Base-by-base conservation (phyloP, 2,797 vertebrate genomes). In the Phoebastria nigripes region DNA sequence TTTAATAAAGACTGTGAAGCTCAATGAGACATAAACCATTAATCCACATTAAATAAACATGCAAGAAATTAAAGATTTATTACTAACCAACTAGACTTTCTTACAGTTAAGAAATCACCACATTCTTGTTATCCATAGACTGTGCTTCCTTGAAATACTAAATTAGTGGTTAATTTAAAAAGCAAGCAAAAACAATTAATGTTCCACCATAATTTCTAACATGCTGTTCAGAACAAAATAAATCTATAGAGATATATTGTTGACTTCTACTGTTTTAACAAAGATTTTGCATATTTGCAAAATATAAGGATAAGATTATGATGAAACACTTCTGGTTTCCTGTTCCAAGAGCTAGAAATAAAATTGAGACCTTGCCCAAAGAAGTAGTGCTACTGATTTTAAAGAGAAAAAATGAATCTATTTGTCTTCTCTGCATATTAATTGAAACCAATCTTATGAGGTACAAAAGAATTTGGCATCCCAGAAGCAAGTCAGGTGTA, bases 11-110 rank as follows among this genome's bases (percentile, higher is more conserved):
- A 42, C 56, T 82, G 22, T 78, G 61, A 80, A 71, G 81, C 33
- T 95, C 82, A 74, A 28, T 67, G 46, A 91, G 59, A 87, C 76
- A 70, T 62, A 89, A 63, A 78, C 51, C 74, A 92, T 94, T 91
- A 95, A 90, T 82, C 67, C 26, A 93, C 63, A 91, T 94, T 93
- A 96, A 97, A 94, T 59, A 93, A 94, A 93, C 56, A 96, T 93
- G 69, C 14, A 74, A 82, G 56, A 63, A 87, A 71, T 81, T 59
- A 92, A 91, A 95, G 87, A 95, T 93, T 94, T 92, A 92, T 94
- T 91, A 63, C 37, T 80, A 92, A 63, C 28, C 26, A 70, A 46
- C 25, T 59, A 89, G 52, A 61, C 35, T 62, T 70, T 77, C 22
- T 85, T 82, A 56, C 12, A 89, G 28, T 76, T 70, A 92, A 77